Evolutionary conservation across 1,140 invertebrate genomes (phyloP), one percentile per base, ranked within the genome.

Genomic region (Bombus waltoni): DNA sequence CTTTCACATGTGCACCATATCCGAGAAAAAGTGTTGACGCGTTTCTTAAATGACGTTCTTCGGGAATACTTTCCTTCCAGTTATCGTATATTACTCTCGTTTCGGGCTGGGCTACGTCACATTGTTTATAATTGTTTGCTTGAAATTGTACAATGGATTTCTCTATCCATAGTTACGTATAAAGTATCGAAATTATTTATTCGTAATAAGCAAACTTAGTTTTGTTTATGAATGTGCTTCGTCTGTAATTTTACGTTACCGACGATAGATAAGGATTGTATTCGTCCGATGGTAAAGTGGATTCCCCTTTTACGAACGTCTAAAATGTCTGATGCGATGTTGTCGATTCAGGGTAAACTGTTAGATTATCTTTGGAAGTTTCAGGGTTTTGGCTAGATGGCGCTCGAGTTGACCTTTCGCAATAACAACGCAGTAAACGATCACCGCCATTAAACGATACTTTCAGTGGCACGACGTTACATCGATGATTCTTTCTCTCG

Each of bases 21-120:
- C 53, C 35, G n/a, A 79, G 83, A 89, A 90, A 87, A 65, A 84
- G n/a, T 0, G n/a, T 80, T 1, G 57, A 88, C 28, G 40, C 68
- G 71, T 74, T 68, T 65, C n/a, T 22, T 38, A 35, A 44, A 15
- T 13, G 22, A 40, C 22, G 13, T 13, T 70, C 68, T 70, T 40
- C 28, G 3, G 10, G 10, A 18, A 18, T 40, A 13, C 3, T 5
- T 70, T 68, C 10, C 22, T 38, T 40, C n/a, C 13, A 32, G 4
- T 32, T 32, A n/a, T 15, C n/a, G 15, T 18, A 13, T 8, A 9
- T 32, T 53, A 22, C 47, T 22, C 0, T 2, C 6, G 15, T 35
- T 66, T 66, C 4, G 5, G 6, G n/a, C 6, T 66, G 5, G 15
- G 8, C n/a, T 18, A 18, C 6, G n/a, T 32, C 6, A 8, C 47